Evolutionary conservation across 2,797 vertebrate genomes (phyloP), one percentile per base, ranked within the genome.

Genomic region (Amblyopsis hoosieri): DNA sequence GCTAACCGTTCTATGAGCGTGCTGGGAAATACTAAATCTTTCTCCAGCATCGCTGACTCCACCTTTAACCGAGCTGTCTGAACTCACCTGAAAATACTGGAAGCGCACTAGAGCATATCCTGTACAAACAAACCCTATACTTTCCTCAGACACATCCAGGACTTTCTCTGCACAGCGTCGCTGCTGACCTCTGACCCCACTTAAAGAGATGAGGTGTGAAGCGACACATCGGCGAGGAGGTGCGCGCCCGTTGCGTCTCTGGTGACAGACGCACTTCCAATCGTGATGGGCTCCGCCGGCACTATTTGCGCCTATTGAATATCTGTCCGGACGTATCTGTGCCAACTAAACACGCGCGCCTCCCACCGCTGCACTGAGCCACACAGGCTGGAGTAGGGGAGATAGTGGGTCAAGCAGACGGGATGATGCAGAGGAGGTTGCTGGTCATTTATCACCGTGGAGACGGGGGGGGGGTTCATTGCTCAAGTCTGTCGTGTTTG

Each of bases 391-490:
- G 80, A 83, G 79, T 80, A 82, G 69, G 72, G 63, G 51, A 79
- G 62, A 67, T 53, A 57, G 74, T 69, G 61, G 71, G 68, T 71
- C 14, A 67, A 66, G 66, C 15, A 4, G 54, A 67, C 70, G 71
- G 70, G 37, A 42, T 85, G 76, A 72, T 66, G 60, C 74, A 50
- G 49, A 53, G 60, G 66, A 62, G 80, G 82, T 76, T 75, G 60
- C 69, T 70, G 75, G 82, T 86, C 83, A 87, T 90, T 85, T 79
- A 87, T 90, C 86, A 88, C 62, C 64, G 67, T 54, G 62, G 63
- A 69, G 78, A 83, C 66, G 51, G 60, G 73, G 66, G 65, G 54
- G 58, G 61, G 63, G 61, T 54, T 69, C 72, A 75, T 78, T 78
- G 81, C 76, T 58, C 23, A 23, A 23, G 23, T 23, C 23, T 2